A percentile compares a stretch with the other conserved stretches of the same genome.
Conservation (phyloP, 2,797 vertebrate genomes). For the Sebastes trivittatus region DNA sequence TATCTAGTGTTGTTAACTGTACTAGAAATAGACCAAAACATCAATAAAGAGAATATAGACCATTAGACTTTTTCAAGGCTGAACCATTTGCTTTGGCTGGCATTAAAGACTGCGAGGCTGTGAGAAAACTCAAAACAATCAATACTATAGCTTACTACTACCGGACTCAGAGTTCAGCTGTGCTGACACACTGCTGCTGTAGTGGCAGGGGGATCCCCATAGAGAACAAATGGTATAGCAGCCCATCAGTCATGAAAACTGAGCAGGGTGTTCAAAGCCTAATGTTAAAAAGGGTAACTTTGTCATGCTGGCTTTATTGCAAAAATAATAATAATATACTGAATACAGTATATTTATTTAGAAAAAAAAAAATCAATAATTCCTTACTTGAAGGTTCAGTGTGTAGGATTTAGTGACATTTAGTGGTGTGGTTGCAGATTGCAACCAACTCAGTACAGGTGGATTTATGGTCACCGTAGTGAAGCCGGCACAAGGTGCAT, state of each 20-base stretch:
- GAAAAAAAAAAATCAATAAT: neutral
- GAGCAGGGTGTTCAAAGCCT: neutral
- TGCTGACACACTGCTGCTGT: constrained; percentile 42
- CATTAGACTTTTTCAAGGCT: neutral
- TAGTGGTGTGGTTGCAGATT: too few relatives aligned
- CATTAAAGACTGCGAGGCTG: neutral
- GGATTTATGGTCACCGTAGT: too few relatives aligned
- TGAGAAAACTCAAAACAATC: constrained; percentile 59
- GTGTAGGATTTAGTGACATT: too few relatives aligned
- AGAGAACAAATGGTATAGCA: constrained; percentile 3
- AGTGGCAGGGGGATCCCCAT: constrained; percentile 11
- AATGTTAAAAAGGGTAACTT: neutral
- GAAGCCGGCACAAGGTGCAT: too few relatives aligned
- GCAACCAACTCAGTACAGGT: too few relatives aligned
- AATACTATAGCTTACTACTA: constrained; percentile 43
- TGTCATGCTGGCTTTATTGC: neutral
- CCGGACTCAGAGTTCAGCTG: constrained; percentile 28
- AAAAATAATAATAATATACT: neutral
- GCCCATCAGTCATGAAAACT: constrained; percentile 24
- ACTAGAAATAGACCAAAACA: neutral
- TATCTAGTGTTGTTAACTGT: neutral
- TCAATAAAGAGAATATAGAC: neutral
- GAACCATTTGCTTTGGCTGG: constrained; percentile 12
- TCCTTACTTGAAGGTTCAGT: neutral
- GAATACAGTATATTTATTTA: neutral